phyloP scores from a whole-genome alignment of 2,113 vertebrate species.

The Gnathonemus longibarbis region DNA sequence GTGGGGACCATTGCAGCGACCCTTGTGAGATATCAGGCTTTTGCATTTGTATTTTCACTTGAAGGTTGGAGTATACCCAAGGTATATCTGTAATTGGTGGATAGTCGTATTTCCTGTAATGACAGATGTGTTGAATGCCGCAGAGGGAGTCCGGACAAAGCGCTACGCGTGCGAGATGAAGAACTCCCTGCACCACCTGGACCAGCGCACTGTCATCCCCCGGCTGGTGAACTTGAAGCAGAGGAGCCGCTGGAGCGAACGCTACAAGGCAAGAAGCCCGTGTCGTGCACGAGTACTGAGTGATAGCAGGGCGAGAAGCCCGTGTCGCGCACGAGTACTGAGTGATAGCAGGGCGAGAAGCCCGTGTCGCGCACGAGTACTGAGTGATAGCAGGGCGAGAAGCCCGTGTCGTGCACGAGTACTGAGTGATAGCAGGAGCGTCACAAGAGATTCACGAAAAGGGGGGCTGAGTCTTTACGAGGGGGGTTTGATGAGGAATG shows the following conservation, averaged over 20 bases:
- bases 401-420: no score
- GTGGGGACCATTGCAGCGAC: not conserved
- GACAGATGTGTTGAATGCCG: not conserved
- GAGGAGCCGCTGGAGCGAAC: slow-evolving; percentile 70
- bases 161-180: slow-evolving; percentile 68
- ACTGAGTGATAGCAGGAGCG: no score
- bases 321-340: no score
- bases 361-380: no score
- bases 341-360: no score
- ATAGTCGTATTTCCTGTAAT: not conserved
- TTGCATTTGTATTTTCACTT: not conserved
- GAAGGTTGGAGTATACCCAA: not conserved
- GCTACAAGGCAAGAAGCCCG: slow-evolving; percentile 61
- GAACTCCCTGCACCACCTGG: slow-evolving; percentile 65
- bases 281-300: no score
- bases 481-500: no score
- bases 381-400: no score
- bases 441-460: no score
- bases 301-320: no score
- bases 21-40: not conserved
- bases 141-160: slow-evolving; percentile 66
- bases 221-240: slow-evolving; percentile 65
- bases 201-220: slow-evolving; percentile 64
- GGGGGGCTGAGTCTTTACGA: no score
- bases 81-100: not conserved